These are phyloP conservation scores for Pontoporia blainvillei DNA, from an alignment of 2,113 vertebrate species.

Conservation along the genomic window DNA sequence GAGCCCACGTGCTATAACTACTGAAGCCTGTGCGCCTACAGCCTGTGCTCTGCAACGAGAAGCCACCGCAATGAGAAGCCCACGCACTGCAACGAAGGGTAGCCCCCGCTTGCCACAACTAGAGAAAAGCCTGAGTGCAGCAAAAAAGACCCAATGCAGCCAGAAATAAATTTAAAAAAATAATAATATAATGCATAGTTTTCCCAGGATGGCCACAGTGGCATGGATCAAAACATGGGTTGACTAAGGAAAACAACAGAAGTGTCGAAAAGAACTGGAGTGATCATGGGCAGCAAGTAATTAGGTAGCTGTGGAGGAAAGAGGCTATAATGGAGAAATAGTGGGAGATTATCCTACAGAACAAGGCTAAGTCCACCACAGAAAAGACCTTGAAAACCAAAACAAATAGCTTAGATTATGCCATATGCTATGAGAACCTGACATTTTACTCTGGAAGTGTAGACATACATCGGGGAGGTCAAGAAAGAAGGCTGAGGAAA, in stretches of 20 bases:
- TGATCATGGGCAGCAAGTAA: background rate
- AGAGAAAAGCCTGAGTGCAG: too few relatives aligned
- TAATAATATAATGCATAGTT: background rate
- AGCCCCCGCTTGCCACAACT: too few relatives aligned
- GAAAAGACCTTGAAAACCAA: background rate
- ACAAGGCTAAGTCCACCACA: background rate
- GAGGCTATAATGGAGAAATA: too few relatives aligned
- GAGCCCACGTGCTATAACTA: too few relatives aligned
- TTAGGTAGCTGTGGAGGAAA: background rate
- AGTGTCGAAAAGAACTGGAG: background rate
- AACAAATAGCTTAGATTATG: background rate
- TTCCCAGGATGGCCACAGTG: background rate
- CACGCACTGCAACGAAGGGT: too few relatives aligned
- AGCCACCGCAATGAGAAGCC: too few relatives aligned
- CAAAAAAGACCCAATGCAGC: too few relatives aligned
- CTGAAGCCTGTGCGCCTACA: too few relatives aligned
- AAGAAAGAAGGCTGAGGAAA: background rate
- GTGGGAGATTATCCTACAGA: background rate
- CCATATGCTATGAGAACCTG: background rate
- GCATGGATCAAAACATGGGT: background rate
- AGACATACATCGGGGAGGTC: background rate
- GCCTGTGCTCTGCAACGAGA: too few relatives aligned
- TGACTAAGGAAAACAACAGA: background rate
- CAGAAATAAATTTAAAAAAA: too few relatives aligned
- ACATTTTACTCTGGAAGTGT: background rate